Percentiles rank a stretch among this genome's conserved stretches.
These are phyloP conservation scores for Bombus vancouverensis DNA, from an alignment of 1,140 invertebrate species.

Conservation along the genomic window DNA sequence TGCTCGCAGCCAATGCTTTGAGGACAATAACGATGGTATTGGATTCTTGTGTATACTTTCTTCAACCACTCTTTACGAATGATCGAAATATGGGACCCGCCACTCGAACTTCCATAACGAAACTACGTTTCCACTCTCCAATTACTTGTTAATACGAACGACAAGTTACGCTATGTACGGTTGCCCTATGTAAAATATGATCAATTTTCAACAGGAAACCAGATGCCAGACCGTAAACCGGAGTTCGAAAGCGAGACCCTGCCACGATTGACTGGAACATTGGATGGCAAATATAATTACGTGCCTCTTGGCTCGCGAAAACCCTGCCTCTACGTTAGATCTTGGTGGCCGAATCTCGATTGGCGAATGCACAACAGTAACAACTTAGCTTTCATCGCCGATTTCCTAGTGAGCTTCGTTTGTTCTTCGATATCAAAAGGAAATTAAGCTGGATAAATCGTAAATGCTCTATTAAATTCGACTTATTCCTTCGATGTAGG, in stretches of 20 bases:
- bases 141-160: conserved; percentile 5
- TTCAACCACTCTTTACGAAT: neutral
- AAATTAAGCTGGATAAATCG: neutral
- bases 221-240: conserved; percentile 54
- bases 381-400: conserved; percentile 70
- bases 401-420: conserved; percentile 70
- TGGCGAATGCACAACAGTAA: conserved; percentile 78
- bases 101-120: neutral
- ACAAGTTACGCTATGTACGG: neutral
- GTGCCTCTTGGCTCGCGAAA: conserved; percentile 76
- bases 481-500: too few species aligned
- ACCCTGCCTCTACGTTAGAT: conserved; percentile 78
- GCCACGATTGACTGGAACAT: conserved; percentile 65
- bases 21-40: conserved; percentile 40
- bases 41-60: neutral
- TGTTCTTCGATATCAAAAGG: neutral
- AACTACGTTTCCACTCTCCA: neutral
- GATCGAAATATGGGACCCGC: neutral
- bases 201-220: conserved; percentile 61
- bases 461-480: neutral
- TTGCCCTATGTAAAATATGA: neutral
- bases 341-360: conserved; percentile 79
- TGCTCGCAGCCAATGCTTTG: conserved; percentile 60
- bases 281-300: conserved; percentile 78
- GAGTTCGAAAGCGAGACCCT: conserved; percentile 72